These are phyloP conservation scores for Azorinus chamasolen DNA, from an alignment of 2,888 invertebrate species.

Conservation along the genomic window DNA sequence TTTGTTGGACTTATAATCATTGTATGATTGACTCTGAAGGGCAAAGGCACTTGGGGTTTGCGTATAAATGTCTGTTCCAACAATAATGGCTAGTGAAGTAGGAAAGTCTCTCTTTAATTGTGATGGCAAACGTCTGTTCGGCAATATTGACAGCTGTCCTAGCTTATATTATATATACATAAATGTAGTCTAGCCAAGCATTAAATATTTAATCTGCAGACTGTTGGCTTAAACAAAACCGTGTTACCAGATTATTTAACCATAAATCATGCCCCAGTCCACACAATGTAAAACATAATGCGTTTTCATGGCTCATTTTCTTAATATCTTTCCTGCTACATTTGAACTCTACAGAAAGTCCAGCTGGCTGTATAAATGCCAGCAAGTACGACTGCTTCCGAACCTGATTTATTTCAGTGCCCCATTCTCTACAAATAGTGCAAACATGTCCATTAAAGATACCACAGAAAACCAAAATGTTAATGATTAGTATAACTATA, in stretches of 20 bases:
- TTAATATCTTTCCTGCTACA: too few relatives aligned
- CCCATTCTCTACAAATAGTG: constrained; percentile 3
- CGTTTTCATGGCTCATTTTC: too few relatives aligned
- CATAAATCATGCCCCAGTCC: constrained; percentile 16
- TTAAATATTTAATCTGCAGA: constrained; percentile 14
- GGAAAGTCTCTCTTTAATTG: constrained; percentile 40
- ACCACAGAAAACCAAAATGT: too few relatives aligned
- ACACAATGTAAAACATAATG: constrained; percentile 15
- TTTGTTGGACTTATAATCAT: constrained; percentile 42
- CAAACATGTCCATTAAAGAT: constrained; percentile 32
- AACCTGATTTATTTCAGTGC: constrained; percentile 12
- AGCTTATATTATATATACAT: constrained; percentile 28
- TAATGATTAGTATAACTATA: constrained; percentile 21
- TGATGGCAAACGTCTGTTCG: constrained; percentile 42
- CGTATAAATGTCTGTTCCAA: constrained; percentile 47
- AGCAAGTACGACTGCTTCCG: too few relatives aligned
- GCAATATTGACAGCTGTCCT: constrained; percentile 31
- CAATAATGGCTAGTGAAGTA: constrained; percentile 41
- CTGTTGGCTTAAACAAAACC: constrained; percentile 18
- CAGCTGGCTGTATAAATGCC: too few relatives aligned
- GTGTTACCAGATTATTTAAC: constrained; percentile 24
- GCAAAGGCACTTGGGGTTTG: constrained; percentile 29
- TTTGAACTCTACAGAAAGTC: too few relatives aligned
- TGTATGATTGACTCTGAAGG: constrained; percentile 32
- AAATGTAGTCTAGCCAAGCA: constrained; percentile 28